phyloP scores from a whole-genome alignment of 1,140 invertebrate genomes.

The Oreohelix idahoensis region DNA sequence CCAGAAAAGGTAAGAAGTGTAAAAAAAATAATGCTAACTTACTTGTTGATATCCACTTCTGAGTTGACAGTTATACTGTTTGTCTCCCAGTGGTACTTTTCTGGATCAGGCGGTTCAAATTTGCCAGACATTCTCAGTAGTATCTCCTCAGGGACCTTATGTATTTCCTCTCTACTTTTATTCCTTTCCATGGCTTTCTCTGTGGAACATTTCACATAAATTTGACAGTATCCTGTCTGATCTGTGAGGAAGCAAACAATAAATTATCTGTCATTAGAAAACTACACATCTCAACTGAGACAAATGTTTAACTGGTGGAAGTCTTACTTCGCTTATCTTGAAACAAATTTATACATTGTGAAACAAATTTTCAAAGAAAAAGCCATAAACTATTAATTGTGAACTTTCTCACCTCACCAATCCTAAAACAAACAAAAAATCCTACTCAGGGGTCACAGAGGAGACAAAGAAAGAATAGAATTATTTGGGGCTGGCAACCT shows the following conservation, averaged over 20 bases:
- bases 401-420: too few relatives aligned
- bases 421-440: too few relatives aligned
- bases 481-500: too few relatives aligned
- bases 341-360: too few relatives aligned
- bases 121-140: background rate
- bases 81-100: constrained; percentile 1
- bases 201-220: background rate
- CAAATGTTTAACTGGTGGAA: too few relatives aligned
- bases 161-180: background rate
- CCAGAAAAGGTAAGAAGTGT: background rate
- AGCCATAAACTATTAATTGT: too few relatives aligned
- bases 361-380: too few relatives aligned
- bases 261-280: too few relatives aligned
- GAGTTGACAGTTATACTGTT: background rate
- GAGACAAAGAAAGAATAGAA: too few relatives aligned
- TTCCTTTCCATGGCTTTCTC: constrained; percentile 17
- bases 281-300: too few relatives aligned
- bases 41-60: background rate
- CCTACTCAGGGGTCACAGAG: too few relatives aligned
- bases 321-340: too few relatives aligned
- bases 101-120: constrained; percentile 3
- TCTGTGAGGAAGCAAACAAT: background rate
- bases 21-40: background rate
- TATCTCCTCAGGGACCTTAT: background rate
- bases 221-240: constrained; percentile 2